Conservation (phyloP, 2,888 invertebrate genomes). For the Diarsia brunnea region DNA sequence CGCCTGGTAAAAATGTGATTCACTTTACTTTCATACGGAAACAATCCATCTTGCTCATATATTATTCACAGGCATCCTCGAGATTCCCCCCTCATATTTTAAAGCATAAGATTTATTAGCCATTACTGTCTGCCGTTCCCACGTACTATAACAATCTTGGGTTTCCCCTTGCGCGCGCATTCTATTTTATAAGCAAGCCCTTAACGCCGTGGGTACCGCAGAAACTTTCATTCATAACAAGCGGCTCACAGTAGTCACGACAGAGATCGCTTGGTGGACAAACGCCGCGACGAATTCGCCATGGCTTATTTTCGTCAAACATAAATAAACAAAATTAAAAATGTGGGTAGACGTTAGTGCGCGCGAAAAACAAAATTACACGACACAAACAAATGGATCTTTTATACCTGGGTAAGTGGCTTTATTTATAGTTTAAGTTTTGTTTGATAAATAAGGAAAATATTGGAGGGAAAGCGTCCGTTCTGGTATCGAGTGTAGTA, state of each 20-base stretch:
- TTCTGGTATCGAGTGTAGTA: constrained; percentile 20
- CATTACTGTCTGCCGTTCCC: constrained; percentile 40
- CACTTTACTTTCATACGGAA: constrained; percentile 21
- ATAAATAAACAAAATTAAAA: constrained; percentile 69
- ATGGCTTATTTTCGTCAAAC: constrained; percentile 74
- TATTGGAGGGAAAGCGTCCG: constrained; percentile 59
- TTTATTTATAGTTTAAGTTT: constrained; percentile 11
- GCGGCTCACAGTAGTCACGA: constrained; percentile 78
- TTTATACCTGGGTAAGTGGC: constrained; percentile 92
- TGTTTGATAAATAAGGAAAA: constrained; percentile 19
- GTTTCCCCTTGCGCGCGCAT: constrained; percentile 77
- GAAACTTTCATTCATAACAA: constrained; percentile 77
- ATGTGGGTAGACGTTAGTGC: constrained; percentile 92
- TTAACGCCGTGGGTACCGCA: constrained; percentile 59
- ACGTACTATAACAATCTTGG: constrained; percentile 43
- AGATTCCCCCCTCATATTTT: constrained; percentile 31
- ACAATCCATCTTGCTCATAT: constrained; percentile 62
- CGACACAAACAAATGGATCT: constrained; percentile 90
- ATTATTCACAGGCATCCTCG: constrained; percentile 65
- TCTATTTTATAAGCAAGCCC: constrained; percentile 59
- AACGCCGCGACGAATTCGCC: constrained; percentile 74
- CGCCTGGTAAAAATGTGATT: constrained; percentile 39
- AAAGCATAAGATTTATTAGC: constrained; percentile 42
- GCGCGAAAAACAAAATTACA: constrained; percentile 91
- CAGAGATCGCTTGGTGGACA: constrained; percentile 76